Conservation (phyloP, 2,888 invertebrate species). For the Conops quadrifasciatus region DNA sequence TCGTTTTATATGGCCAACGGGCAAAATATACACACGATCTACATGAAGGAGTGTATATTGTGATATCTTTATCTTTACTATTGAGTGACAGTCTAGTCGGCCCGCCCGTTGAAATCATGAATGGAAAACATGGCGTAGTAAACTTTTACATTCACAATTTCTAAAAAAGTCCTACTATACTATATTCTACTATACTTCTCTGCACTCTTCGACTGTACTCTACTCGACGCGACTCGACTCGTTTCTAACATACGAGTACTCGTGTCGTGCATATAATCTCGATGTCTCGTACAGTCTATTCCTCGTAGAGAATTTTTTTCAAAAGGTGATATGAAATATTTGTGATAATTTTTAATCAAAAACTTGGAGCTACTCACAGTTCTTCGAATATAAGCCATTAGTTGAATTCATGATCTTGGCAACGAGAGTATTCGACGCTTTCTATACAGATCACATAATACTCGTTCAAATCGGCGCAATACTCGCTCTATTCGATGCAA, state of each 20-base stretch:
- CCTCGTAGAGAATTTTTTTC: conserved; percentile 40
- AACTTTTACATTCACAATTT: not conserved
- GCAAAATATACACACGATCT: not conserved
- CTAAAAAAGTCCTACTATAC: too few relatives aligned
- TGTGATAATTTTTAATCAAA: conserved; percentile 32
- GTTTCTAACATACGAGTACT: not conserved
- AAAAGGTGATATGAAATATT: conserved; percentile 58
- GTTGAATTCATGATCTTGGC: not conserved
- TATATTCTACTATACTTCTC: too few relatives aligned
- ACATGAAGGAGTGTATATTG: too few relatives aligned
- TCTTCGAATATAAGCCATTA: not conserved
- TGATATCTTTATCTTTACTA: conserved; percentile 35
- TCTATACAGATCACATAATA: not conserved
- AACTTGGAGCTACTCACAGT: not conserved
- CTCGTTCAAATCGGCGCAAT: not conserved
- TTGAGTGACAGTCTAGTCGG: not conserved
- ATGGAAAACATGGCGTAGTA: conserved; percentile 21
- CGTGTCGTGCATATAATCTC: too few relatives aligned
- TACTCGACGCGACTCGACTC: too few relatives aligned
- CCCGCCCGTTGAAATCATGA: conserved; percentile 27
- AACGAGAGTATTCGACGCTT: not conserved
- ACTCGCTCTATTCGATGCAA: not conserved
- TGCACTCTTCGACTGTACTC: too few relatives aligned
- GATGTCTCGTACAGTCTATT: not conserved
- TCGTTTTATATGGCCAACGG: conserved; percentile 37